Base-by-base conservation (phyloP, 2,888 invertebrate species). In the Ophion slaviceki region DNA sequence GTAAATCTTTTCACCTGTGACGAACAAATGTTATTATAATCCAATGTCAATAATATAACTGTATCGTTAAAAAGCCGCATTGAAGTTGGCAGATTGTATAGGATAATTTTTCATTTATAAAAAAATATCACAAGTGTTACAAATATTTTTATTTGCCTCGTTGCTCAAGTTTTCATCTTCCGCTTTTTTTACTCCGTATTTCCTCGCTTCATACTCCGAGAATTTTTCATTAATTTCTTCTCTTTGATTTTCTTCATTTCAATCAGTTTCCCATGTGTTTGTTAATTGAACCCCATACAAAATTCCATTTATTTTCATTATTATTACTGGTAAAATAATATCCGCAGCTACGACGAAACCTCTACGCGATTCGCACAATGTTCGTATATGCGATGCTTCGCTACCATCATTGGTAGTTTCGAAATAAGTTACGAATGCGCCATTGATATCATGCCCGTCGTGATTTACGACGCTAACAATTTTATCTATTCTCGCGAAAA, bases 401-500 rank as follows among this genome's bases (percentile, higher is more conserved):
- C 3, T 11, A 14, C 32, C n/a, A 66, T 36, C 14, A 17, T n/a
- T n/a, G 17, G 66, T 36, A 36, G 32, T 36, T 32, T 32, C 32
- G n/a, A 66, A 66, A 32, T 36, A 66, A 14, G 14, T 36, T 8
- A 71, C 71, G 57, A 57, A 71, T 57, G 28, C 57, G 7, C 57
- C 71, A 17, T 71, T 8, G 6, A 71, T 24, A 28, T 57, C 11
- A 32, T 28, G 10, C 32, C 57, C 57, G 14, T 57, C 20, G 61
- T 61, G 59, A 6, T 32, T 20, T 14, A 40, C 62, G 28, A 75
- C 47, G n/a, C 17, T 70, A 24, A 61, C 68, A 70, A 79, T 70
- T 6, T 24, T 61, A 28, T 70, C 45, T 61, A 79, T 70, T 70
- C 70, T 47, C 57, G 68, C 68, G 62, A 68, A 79, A 70, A 70